Evolutionary conservation across 2,888 invertebrate genomes (phyloP).

Genomic region (Protula sp.): DNA sequence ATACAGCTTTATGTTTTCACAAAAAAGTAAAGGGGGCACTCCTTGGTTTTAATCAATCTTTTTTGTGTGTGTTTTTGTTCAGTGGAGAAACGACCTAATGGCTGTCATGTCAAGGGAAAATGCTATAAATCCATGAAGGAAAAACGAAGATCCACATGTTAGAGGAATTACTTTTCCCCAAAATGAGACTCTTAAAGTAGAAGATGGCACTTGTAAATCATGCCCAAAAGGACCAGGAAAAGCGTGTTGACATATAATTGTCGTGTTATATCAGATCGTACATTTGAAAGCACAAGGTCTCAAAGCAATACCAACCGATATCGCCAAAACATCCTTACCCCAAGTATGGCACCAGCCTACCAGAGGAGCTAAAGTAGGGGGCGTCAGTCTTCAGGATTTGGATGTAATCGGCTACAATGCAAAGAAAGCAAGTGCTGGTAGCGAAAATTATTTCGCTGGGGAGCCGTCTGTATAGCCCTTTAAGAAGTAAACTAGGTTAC

Average conservation of each 20-base stretch:
- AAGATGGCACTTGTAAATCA: no score
- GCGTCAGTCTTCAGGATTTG: not conserved
- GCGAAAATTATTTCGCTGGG: not conserved
- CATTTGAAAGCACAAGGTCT: not conserved
- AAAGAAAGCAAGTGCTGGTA: not conserved
- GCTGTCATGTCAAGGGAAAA: no score
- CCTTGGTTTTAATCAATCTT: no score
- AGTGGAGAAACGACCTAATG: no score
- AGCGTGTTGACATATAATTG: not conserved
- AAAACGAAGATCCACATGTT: no score
- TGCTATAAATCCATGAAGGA: no score
- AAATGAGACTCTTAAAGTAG: no score
- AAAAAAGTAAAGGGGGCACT: no score
- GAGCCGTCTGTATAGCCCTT: not conserved
- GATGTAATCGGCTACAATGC: not conserved
- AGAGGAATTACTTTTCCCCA: no score
- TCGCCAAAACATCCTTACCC: conserved; percentile 1
- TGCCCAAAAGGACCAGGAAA: no score
- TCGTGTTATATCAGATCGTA: not conserved
- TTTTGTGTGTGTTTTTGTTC: no score
- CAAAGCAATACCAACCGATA: conserved; percentile 1
- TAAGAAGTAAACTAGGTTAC: not conserved
- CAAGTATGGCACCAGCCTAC: not conserved
- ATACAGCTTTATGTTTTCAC: no score
- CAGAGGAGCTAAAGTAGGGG: not conserved